These are phyloP conservation scores for Andinoacara biseriatus DNA, from an alignment of 2,113 vertebrate genomes.

Conservation along the genomic window DNA sequence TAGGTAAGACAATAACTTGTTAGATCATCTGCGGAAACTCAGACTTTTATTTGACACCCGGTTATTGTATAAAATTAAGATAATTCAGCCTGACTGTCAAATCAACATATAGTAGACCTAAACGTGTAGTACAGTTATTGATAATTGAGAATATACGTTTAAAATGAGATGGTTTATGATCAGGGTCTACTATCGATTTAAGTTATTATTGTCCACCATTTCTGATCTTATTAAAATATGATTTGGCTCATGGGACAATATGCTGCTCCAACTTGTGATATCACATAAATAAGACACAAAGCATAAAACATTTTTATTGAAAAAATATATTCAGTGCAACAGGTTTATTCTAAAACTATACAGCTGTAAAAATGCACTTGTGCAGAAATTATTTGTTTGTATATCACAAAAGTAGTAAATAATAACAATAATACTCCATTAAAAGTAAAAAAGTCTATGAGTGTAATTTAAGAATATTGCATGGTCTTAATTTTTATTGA, in stretches of 20 bases:
- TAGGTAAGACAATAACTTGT: constrained; percentile 81
- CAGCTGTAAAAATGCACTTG: no score
- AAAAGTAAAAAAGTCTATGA: no score
- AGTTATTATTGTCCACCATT: background rate
- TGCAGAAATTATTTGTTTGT: no score
- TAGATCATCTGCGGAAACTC: background rate
- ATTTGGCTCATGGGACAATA: background rate
- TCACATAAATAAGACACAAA: background rate
- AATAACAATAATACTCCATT: no score
- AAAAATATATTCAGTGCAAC: background rate
- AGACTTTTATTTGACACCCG: background rate
- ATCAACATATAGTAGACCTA: background rate
- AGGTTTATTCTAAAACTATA: background rate
- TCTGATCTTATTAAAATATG: background rate
- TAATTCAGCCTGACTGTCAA: background rate
- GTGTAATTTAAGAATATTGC: no score
- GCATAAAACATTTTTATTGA: background rate
- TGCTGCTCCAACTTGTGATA: background rate
- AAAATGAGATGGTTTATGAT: background rate
- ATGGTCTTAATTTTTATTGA: background rate
- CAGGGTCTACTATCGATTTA: background rate
- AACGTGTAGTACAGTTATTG: background rate
- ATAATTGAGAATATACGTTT: background rate
- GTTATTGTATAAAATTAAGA: background rate
- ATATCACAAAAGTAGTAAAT: no score